These are phyloP conservation scores for Ardeotis arabs DNA, from an alignment of 2,113 vertebrate species.

Conservation along the genomic window DNA sequence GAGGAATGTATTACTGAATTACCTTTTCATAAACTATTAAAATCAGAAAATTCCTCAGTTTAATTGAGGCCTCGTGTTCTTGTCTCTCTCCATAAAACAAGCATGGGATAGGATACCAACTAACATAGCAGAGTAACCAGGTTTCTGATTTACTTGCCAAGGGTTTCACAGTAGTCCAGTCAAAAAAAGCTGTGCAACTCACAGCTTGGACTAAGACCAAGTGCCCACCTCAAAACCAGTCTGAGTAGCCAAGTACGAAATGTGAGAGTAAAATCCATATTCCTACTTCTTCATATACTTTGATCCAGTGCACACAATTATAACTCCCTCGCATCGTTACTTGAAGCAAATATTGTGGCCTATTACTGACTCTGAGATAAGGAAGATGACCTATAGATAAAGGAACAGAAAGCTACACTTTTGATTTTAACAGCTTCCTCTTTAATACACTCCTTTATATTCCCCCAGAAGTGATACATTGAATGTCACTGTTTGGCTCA, in stretches of 20 bases:
- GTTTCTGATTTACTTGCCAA: neutral
- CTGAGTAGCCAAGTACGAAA: neutral
- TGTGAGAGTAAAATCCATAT: neutral
- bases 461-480: neutral
- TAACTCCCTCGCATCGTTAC: neutral
- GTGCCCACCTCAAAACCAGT: neutral
- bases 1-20: neutral
- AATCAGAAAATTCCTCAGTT: neutral
- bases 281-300: neutral
- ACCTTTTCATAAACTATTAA: neutral
- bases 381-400: neutral
- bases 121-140: neutral
- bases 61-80: neutral
- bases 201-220: neutral
- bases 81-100: neutral
- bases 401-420: neutral
- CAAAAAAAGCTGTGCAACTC: neutral
- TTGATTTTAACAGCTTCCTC: neutral
- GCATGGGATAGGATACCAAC: neutral
- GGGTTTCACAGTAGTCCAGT: neutral
- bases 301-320: neutral
- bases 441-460: neutral
- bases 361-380: neutral
- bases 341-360: neutral
- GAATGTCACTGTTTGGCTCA: neutral